Percentiles rank a stretch among this genome's conserved stretches.
Conservation (phyloP, 2,797 vertebrate genomes). For the Smutsia temminckii region DNA sequence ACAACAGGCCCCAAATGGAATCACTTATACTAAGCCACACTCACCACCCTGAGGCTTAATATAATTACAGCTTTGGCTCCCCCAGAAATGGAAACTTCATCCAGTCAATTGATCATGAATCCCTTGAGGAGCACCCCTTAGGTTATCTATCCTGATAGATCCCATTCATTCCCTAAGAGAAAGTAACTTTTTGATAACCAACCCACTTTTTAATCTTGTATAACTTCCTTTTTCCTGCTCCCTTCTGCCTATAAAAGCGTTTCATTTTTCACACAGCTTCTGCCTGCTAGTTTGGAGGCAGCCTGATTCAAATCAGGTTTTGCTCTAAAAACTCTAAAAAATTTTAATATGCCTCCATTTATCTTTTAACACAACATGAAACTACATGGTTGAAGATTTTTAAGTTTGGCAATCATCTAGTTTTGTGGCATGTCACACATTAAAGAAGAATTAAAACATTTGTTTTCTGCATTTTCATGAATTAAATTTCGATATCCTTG, state of each 20-base stretch:
- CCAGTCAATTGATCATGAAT: not conserved
- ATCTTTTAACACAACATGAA: not conserved
- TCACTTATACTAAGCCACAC: not conserved
- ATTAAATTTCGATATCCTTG: not conserved
- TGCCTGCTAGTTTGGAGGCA: not conserved
- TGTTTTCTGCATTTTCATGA: not conserved
- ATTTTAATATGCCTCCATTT: not conserved
- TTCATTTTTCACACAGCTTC: not conserved
- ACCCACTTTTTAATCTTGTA: not conserved
- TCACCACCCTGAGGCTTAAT: not conserved
- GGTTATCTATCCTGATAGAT: not conserved
- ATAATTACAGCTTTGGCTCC: not conserved
- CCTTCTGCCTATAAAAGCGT: not conserved
- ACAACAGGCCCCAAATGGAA: not conserved
- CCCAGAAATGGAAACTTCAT: not conserved
- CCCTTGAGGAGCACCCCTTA: not conserved
- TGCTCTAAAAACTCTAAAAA: not conserved
- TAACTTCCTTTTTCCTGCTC: not conserved
- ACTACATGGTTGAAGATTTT: not conserved
- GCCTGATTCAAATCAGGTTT: not conserved
- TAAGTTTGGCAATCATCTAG: not conserved
- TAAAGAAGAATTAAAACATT: not conserved
- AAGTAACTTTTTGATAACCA: not conserved
- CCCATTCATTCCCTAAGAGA: not conserved
- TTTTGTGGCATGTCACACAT: not conserved